Conservation (phyloP, 2,888 invertebrate genomes). For the Sinelater perroti region DNA sequence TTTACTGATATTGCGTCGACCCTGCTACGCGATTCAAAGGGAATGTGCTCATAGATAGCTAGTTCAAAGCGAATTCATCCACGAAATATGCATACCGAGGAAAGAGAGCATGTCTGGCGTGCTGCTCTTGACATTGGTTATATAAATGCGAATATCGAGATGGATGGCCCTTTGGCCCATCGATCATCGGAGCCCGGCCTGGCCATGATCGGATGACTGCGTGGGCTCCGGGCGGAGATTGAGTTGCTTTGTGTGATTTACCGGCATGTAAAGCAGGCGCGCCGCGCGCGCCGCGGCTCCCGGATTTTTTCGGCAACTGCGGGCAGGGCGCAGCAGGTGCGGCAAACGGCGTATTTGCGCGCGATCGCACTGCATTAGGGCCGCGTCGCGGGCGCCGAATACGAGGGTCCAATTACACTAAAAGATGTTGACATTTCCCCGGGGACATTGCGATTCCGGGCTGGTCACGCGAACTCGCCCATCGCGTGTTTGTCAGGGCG, state of each 20-base stretch:
- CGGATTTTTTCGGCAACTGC: too few species aligned
- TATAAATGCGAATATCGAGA: conserved; percentile 54
- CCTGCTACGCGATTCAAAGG: too few species aligned
- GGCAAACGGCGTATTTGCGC: conserved; percentile 39
- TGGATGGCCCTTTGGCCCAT: conserved; percentile 56
- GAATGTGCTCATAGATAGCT: too few species aligned
- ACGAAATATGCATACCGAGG: conserved; percentile 4
- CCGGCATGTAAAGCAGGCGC: conserved; percentile 20
- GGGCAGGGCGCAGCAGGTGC: conserved; percentile 4
- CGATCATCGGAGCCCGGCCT: conserved; percentile 57
- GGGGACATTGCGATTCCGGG: conserved; percentile 36
- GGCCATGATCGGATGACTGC: conserved; percentile 52
- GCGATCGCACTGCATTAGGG: conserved; percentile 45
- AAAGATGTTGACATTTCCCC: conserved; percentile 49
- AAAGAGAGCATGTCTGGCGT: conserved; percentile 23
- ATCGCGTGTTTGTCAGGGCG: conserved; percentile 33
- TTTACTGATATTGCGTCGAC: too few species aligned
- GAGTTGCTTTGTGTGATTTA: conserved; percentile 45
- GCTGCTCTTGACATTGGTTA: conserved; percentile 52
- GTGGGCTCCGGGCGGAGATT: conserved; percentile 43
- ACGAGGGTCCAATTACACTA: conserved; percentile 44
- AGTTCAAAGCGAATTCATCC: too few species aligned
- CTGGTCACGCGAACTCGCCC: conserved; percentile 36
- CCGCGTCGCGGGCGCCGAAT: conserved; percentile 33
- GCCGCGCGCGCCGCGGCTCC: not conserved